Base-by-base conservation (phyloP, 1,140 invertebrate genomes). In the Drosophila trapezifrons region DNA sequence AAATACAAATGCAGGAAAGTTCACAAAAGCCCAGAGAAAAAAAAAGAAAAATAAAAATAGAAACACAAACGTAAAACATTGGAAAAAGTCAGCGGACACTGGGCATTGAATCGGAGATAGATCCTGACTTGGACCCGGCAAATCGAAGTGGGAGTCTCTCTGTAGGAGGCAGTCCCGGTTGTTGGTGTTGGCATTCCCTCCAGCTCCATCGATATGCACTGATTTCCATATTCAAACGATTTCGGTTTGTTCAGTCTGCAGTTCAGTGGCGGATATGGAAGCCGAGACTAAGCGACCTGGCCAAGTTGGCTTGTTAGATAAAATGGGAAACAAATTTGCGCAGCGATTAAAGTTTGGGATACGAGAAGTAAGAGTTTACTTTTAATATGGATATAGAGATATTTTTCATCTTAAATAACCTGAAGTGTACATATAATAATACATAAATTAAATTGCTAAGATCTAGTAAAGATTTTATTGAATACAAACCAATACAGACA, bases 181-280 rank as follows among this genome's bases (percentile, higher is more conserved):
- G 35, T 13, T 45, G 65, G 47, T 51, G 66, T 70, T 66, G 66
- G 66, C 32, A 38, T 69, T 56, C 64, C 51, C 27, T 25, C 35
- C 62, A 52, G 65, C 62, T 64, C 49, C 67, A 71, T 71, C 67
- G 67, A 71, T 71, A 71, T 49, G 51, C 67, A 38, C 65, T 71
- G 67, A 71, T 71, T 71, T 71, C 67, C 67, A 71, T 71, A 71
- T 71, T 71, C 67, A 71, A 71, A 57, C 67, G 67, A 71, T 71
- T 71, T 58, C 43, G 65, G 66, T 49, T 70, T 32, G 67, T 38
- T 70, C 52, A 57, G 51, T 40, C 42, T 40, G 22, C 52, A 42
- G 70, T 40, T 49, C 51, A 47, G 65, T 57, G n/a, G 51, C 51
- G 65, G 66, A 70, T 71, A 70, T 42, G 43, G 65, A 52, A 52